phyloP scores from a whole-genome alignment of 2,888 invertebrate species.

The Geophilus truncorum region DNA sequence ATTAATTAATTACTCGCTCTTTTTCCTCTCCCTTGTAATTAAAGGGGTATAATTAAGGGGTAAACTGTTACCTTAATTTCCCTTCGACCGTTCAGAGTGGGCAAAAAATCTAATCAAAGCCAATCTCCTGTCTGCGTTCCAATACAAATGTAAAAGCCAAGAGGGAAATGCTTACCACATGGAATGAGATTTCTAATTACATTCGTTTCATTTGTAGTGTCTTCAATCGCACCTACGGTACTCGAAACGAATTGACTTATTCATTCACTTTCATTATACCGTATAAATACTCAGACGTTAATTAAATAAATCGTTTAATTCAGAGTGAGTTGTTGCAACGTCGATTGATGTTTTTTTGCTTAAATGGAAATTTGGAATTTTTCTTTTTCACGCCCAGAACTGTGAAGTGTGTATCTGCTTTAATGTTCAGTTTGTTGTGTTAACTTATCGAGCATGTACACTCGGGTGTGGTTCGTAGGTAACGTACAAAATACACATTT shows the following conservation, averaged over 20 bases:
- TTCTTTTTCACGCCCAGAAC: background rate
- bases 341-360: too few species aligned
- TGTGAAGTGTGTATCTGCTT: background rate
- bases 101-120: background rate
- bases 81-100: background rate
- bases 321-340: too few species aligned
- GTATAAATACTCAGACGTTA: background rate
- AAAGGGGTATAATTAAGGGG: background rate
- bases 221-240: background rate
- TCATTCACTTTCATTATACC: background rate
- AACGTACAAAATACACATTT: background rate
- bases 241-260: background rate
- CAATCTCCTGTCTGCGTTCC: background rate
- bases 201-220: background rate
- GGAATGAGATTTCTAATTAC: conserved; percentile 7
- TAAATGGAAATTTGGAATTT: background rate
- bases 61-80: background rate
- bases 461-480: background rate
- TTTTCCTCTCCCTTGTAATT: background rate
- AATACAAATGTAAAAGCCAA: background rate
- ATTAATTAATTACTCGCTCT: background rate
- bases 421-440: background rate
- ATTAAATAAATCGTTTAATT: too few species aligned
- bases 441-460: background rate
- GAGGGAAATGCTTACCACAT: background rate